phyloP scores from a whole-genome alignment of 1,140 invertebrate species.

The Prorops nasuta region DNA sequence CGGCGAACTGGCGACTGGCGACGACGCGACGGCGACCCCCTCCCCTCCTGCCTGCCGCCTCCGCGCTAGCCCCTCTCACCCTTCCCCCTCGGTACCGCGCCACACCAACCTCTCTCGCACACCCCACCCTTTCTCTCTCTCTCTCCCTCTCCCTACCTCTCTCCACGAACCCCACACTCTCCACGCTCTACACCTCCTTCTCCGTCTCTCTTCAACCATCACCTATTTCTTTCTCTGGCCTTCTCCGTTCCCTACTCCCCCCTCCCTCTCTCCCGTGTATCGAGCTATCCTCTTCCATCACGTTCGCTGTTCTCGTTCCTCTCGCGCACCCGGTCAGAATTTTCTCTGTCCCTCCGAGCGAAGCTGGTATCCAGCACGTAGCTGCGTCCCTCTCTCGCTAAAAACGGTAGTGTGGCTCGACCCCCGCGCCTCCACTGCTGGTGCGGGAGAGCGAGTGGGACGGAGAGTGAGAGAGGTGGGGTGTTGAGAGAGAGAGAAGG shows the following conservation, averaged over 20 bases:
- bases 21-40: constrained; percentile 47
- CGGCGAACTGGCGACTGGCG: constrained; percentile 52
- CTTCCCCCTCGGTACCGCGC: constrained; percentile 11
- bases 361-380: too few species aligned
- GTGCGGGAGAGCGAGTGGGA: constrained; percentile 22
- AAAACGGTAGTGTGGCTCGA: too few species aligned
- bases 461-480: constrained; percentile 16
- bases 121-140: constrained; percentile 20
- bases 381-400: too few species aligned
- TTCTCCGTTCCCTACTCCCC: constrained; percentile 20
- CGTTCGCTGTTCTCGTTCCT: not conserved
- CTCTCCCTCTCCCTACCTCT: constrained; percentile 20
- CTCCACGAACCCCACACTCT: constrained; percentile 24
- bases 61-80: constrained; percentile 18
- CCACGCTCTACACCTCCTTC: constrained; percentile 14
- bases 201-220: constrained; percentile 20
- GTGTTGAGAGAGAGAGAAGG: constrained; percentile 23
- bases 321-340: constrained; percentile 12
- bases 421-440: constrained; percentile 16
- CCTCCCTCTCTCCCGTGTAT: constrained; percentile 18
- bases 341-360: constrained; percentile 8
- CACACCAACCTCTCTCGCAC: constrained; percentile 10
- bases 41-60: constrained; percentile 39
- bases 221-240: constrained; percentile 17
- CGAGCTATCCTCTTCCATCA: constrained; percentile 3